A percentile compares a stretch with the other conserved stretches of the same genome.
These are phyloP conservation scores for Mythimna albipuncta DNA, from an alignment of 2,888 invertebrate genomes.

Conservation along the genomic window DNA sequence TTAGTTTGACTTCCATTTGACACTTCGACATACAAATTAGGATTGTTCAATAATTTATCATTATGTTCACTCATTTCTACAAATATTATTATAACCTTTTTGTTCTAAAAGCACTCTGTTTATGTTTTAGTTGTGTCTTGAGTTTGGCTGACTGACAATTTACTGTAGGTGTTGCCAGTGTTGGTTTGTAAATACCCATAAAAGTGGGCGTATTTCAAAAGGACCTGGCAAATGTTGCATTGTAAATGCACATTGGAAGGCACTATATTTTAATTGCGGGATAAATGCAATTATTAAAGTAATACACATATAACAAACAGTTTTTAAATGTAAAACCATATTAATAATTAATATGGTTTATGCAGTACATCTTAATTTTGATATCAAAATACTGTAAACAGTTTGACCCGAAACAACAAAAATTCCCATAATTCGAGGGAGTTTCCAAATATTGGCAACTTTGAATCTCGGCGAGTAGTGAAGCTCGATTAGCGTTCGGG, in stretches of 20 bases:
- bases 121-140: constrained; percentile 33
- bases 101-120: constrained; percentile 37
- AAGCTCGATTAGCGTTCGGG: constrained; percentile 43
- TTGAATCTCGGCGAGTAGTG: background rate
- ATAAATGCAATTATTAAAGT: background rate
- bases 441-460: constrained; percentile 31
- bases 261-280: background rate
- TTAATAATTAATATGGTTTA: too few species aligned
- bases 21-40: constrained; percentile 12
- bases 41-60: constrained; percentile 22
- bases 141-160: constrained; percentile 33
- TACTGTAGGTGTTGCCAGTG: constrained; percentile 25
- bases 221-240: background rate
- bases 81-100: constrained; percentile 18
- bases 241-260: background rate
- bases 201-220: background rate
- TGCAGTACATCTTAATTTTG: too few species aligned
- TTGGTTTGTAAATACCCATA: constrained; percentile 6
- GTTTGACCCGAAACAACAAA: background rate
- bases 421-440: background rate
- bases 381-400: too few species aligned
- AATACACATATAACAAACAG: background rate
- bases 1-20: constrained; percentile 18
- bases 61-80: constrained; percentile 45
- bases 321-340: too few species aligned